Evolutionary conservation across 2,797 vertebrate species (phyloP).

Genomic region (Esox lucius): DNA sequence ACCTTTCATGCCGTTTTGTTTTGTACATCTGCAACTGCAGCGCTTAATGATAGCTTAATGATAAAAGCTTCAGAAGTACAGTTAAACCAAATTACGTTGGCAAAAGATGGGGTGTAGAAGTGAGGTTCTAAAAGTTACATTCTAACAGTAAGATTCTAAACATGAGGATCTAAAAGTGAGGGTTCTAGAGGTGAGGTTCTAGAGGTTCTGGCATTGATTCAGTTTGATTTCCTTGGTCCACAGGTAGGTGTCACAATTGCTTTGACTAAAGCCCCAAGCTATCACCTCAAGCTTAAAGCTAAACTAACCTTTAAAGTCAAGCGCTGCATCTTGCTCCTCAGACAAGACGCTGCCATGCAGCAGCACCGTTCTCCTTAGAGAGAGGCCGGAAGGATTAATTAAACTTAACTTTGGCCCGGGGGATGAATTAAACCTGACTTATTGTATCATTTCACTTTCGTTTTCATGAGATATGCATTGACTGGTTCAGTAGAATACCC

Average conservation of each 20-base stretch:
- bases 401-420: constrained; percentile 11
- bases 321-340: constrained; percentile 85
- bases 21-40: not conserved
- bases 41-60: not conserved
- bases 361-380: constrained; percentile 68
- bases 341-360: constrained; percentile 81
- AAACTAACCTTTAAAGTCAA: constrained; percentile 81
- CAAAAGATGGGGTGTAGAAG: not conserved
- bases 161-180: too few relatives aligned
- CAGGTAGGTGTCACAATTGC: constrained; percentile 99
- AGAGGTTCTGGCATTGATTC: constrained; percentile 34
- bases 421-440: constrained; percentile 21
- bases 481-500: constrained; percentile 72
- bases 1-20: not conserved
- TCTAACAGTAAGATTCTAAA: too few relatives aligned
- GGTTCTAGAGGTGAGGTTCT: not conserved
- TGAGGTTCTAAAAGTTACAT: not conserved
- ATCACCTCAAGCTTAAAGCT: constrained; percentile 80
- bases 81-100: not conserved
- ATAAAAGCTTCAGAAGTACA: not conserved
- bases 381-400: constrained; percentile 16
- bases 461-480: constrained; percentile 59
- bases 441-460: constrained; percentile 42
- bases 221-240: constrained; percentile 85
- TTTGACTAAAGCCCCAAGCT: constrained; percentile 89